A percentile compares a stretch with the other conserved stretches of the same genome.
These are phyloP conservation scores for Mechanitis mazaeus DNA, from an alignment of 2,888 invertebrate species.

Conservation along the genomic window DNA sequence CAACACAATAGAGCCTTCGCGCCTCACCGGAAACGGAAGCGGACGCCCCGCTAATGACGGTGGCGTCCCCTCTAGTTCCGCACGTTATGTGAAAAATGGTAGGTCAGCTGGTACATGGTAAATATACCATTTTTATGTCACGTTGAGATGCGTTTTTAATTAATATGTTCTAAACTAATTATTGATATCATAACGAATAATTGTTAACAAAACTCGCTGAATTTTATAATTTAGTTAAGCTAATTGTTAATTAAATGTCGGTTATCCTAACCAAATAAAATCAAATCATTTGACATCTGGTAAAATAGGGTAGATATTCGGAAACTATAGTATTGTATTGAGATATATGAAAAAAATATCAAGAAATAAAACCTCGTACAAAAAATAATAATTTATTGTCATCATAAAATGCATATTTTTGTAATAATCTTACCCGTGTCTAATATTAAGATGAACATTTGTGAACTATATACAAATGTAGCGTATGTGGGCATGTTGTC, in stretches of 20 bases:
- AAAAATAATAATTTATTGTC: too few relatives aligned
- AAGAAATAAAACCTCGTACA: too few relatives aligned
- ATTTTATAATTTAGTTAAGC: too few relatives aligned
- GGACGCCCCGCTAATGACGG: conserved; percentile 54
- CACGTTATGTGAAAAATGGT: neutral
- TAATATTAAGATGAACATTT: neutral
- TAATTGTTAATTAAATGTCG: too few relatives aligned
- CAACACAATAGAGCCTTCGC: conserved; percentile 20
- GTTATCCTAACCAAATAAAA: too few relatives aligned
- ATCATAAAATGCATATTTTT: neutral
- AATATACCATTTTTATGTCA: neutral
- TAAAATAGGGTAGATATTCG: too few relatives aligned
- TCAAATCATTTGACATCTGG: too few relatives aligned
- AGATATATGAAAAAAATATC: too few relatives aligned
- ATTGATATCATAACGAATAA: too few relatives aligned
- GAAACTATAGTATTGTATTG: too few relatives aligned
- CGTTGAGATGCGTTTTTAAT: neutral
- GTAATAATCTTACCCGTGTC: neutral
- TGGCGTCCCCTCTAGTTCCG: conserved; percentile 44
- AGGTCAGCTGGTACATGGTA: neutral
- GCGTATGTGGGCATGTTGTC: neutral
- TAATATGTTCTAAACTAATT: too few relatives aligned
- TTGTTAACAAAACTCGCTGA: too few relatives aligned
- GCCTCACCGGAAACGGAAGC: conserved; percentile 35
- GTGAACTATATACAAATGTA: neutral